Evolutionary conservation across 1,140 invertebrate genomes (phyloP), one percentile per base, ranked within the genome.

Genomic region (Caenorhabditis brenneri): DNA sequence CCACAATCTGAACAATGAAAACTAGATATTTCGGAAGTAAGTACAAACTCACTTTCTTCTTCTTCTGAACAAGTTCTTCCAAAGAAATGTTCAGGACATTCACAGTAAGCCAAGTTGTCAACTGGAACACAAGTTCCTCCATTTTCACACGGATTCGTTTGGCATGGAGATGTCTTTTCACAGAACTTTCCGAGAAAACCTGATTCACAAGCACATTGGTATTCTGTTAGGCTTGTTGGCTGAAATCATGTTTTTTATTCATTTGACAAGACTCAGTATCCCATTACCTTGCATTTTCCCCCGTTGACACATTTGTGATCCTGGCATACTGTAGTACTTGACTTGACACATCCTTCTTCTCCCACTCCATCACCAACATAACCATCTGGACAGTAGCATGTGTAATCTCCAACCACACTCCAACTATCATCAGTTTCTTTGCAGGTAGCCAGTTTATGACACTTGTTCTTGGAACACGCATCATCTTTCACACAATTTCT

Each of bases 281-380:
- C n/a, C n/a, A n/a, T n/a, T n/a, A 91, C 91, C 86, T 87, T 86
- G 86, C 91, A 92, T 19, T 87, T 87, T 51, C 88, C 91, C 85
- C 91, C 90, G 84, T 53, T 79, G 24, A 22, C 87, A 80, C 39
- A 88, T 84, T 33, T 87, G 81, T 46, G n/a, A 24, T 36, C 36
- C 29, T 31, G 27, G 49, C 58, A 80, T 19, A 79, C 69, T 31
- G 60, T 79, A 12, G 33, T 27, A 79, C 16, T 27, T 31, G 33
- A 15, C 22, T 82, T 39, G 15, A 83, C 80, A 88, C 92, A 92
- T 1, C 91, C 91, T 74, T 81, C 86, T 0, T 86, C 39, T 5
- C 91, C 91, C 9, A 89, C 82, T n/a, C 92, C 92, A 87, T 88
- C 91, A 15, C 92, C 91, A 80, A 87, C 79, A 85, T 90, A 92